Percentiles rank a stretch among this genome's conserved stretches.
Evolutionary conservation across 2,113 vertebrate genomes (phyloP).

Genomic region (Typhlomys cinereus): DNA sequence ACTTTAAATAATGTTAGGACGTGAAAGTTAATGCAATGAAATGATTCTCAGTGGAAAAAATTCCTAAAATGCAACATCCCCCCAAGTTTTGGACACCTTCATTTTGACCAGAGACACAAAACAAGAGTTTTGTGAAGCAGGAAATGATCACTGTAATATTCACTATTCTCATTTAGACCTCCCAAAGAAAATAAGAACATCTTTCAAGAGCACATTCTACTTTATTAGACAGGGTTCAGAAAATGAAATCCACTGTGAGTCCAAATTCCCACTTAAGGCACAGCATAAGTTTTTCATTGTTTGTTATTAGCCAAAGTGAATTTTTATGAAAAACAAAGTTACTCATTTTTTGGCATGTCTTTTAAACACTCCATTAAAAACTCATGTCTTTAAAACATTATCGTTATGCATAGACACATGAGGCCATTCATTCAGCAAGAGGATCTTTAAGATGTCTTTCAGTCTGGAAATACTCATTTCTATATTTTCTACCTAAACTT

Average conservation of each 20-base stretch:
- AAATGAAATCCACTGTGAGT: neutral
- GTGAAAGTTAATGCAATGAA: neutral
- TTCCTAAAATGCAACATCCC: neutral
- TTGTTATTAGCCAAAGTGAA: neutral
- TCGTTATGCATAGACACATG: too few relatives aligned
- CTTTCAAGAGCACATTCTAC: neutral
- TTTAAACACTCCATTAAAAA: neutral
- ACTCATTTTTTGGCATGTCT: neutral
- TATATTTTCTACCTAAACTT: neutral
- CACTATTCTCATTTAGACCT: neutral
- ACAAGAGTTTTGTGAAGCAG: neutral
- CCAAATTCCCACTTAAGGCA: neutral
- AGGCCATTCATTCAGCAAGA: neutral
- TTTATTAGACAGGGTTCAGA: neutral
- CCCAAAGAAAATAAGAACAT: neutral
- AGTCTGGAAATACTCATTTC: neutral
- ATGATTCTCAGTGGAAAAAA: neutral
- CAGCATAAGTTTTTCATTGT: neutral
- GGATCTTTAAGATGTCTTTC: neutral
- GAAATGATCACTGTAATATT: neutral
- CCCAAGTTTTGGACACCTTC: neutral
- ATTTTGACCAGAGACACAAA: neutral
- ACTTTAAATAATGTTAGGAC: neutral
- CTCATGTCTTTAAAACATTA: too few relatives aligned
- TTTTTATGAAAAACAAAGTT: conserved; percentile 1